A percentile compares a stretch with the other conserved stretches of the same genome.
phyloP scores from a whole-genome alignment of 2,888 invertebrate species.

The Troides helena region DNA sequence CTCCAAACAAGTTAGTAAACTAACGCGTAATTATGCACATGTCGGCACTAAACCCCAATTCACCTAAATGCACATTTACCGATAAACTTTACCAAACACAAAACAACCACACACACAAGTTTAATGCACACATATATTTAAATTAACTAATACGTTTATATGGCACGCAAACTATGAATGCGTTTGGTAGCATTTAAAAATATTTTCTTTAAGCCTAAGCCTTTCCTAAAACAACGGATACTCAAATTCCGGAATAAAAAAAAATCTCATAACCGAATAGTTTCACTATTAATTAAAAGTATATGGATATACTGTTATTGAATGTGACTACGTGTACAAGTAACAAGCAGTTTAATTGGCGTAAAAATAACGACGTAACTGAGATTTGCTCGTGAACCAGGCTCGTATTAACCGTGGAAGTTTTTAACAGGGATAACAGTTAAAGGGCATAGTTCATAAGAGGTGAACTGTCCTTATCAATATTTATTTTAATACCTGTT shows the following conservation, averaged over 20 bases:
- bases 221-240: background rate
- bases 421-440: slow-evolving; percentile 2
- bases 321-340: slow-evolving; percentile 50
- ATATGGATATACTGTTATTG: slow-evolving; percentile 38
- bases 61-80: slow-evolving; percentile 56
- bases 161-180: background rate
- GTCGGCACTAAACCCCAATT: slow-evolving; percentile 64
- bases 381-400: slow-evolving; percentile 48
- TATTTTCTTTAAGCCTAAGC: background rate
- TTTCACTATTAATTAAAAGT: background rate
- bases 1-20: slow-evolving; percentile 46
- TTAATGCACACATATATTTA: background rate
- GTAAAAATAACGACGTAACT: slow-evolving; percentile 75
- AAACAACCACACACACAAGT: slow-evolving; percentile 36
- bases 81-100: slow-evolving; percentile 48
- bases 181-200: background rate
- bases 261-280: background rate
- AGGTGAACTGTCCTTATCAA: background rate
- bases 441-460: background rate
- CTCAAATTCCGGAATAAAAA: background rate
- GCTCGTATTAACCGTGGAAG: slow-evolving; percentile 8
- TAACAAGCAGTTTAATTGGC: slow-evolving; percentile 63
- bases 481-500: background rate
- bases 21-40: slow-evolving; percentile 63
- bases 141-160: background rate